Evolutionary conservation across 2,888 invertebrate genomes (phyloP).

Genomic region (Mythimna albipuncta): DNA sequence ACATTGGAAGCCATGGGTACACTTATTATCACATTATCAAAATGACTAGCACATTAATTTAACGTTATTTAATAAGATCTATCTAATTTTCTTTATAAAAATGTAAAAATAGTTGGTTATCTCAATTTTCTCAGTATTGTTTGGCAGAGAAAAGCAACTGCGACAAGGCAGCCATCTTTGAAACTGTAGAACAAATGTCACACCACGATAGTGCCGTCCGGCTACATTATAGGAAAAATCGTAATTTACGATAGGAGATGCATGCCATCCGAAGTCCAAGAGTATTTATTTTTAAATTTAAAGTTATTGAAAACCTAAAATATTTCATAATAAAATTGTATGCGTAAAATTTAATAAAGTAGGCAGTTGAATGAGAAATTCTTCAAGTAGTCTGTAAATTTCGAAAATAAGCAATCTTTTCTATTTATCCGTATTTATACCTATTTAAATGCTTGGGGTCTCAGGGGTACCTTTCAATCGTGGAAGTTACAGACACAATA

Average conservation of each 20-base stretch:
- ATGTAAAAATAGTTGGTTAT: slow-evolving; percentile 80
- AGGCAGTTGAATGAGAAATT: too few species aligned
- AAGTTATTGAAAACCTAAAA: too few species aligned
- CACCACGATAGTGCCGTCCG: slow-evolving; percentile 61
- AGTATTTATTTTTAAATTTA: neutral
- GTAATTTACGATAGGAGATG: slow-evolving; percentile 31
- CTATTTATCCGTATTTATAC: too few species aligned
- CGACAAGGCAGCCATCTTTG: slow-evolving; percentile 90
- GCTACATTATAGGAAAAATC: slow-evolving; percentile 32
- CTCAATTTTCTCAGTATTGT: slow-evolving; percentile 87
- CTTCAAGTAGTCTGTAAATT: too few species aligned
- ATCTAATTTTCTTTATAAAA: slow-evolving; percentile 71
- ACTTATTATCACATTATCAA: slow-evolving; percentile 89
- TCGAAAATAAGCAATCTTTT: too few species aligned
- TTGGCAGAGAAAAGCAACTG: slow-evolving; percentile 89
- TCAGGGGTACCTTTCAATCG: too few species aligned
- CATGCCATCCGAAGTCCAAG: neutral
- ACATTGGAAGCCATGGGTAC: slow-evolving; percentile 90
- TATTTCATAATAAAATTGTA: too few species aligned
- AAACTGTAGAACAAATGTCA: slow-evolving; percentile 81
- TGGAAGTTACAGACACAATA: too few species aligned
- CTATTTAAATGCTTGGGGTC: too few species aligned
- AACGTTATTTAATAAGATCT: slow-evolving; percentile 69
- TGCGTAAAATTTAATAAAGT: too few species aligned
- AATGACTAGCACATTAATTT: slow-evolving; percentile 79